Conservation (phyloP, 2,113 vertebrate species). For the Myiagra hebetior region DNA sequence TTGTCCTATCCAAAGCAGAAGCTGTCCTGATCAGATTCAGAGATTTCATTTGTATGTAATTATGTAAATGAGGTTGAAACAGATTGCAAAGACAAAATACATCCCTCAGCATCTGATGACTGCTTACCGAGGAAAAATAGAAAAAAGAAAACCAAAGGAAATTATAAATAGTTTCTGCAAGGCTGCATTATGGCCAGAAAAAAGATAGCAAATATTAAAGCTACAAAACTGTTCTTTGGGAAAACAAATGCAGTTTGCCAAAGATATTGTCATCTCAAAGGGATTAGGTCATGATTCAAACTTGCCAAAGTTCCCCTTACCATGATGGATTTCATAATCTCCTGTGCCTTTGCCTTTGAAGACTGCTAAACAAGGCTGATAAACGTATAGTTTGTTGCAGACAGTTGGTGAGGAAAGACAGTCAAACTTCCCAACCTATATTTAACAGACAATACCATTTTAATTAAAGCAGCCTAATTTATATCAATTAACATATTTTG, state of each 20-base stretch:
- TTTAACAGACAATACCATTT: slow-evolving; percentile 18
- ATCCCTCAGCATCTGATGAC: not conserved
- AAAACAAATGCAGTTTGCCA: not conserved
- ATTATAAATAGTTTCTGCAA: not conserved
- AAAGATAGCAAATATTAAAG: not conserved
- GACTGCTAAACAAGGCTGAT: slow-evolving; percentile 86
- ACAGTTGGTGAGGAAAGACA: slow-evolving; percentile 78
- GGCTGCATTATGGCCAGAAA: not conserved
- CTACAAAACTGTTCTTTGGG: not conserved
- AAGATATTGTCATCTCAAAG: not conserved
- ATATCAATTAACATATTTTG: not conserved
- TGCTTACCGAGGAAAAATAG: not conserved
- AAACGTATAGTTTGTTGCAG: slow-evolving; percentile 87
- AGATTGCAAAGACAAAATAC: not conserved
- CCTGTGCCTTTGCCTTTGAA: slow-evolving; percentile 94
- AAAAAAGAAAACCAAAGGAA: not conserved
- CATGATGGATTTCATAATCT: slow-evolving; percentile 95
- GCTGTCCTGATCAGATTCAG: not conserved
- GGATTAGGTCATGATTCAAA: not conserved
- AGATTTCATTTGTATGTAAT: not conserved
- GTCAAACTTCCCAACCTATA: slow-evolving; percentile 91
- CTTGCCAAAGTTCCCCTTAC: slow-evolving; percentile 70
- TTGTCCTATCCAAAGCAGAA: not conserved
- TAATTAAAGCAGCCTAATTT: not conserved
- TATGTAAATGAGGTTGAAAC: not conserved